These are phyloP conservation scores for Gambusia affinis DNA, from an alignment of 2,113 vertebrate genomes.

Conservation along the genomic window DNA sequence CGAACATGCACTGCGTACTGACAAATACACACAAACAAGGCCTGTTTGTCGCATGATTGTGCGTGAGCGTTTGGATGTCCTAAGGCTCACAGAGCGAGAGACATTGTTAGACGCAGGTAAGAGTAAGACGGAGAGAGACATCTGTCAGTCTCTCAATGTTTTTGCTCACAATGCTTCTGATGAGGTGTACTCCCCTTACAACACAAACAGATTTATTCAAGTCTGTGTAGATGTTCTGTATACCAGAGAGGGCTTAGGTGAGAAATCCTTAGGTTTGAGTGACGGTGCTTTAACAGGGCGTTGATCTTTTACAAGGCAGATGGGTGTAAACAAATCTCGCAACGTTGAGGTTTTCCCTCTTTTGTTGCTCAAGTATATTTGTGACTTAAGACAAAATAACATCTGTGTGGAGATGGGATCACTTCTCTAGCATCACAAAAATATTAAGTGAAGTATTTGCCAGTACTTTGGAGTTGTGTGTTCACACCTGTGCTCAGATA, in stretches of 20 bases:
- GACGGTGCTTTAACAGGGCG: constrained; percentile 49
- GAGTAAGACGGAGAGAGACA: constrained; percentile 62
- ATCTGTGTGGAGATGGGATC: constrained; percentile 24
- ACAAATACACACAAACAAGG: constrained; percentile 25
- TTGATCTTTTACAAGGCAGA: constrained; percentile 68
- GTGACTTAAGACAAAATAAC: constrained; percentile 39
- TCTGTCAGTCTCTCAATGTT: constrained; percentile 66
- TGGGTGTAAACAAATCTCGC: constrained; percentile 71
- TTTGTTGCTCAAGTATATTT: constrained; percentile 18
- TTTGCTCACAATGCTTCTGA: constrained; percentile 61
- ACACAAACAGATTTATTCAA: not conserved
- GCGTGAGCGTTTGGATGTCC: constrained; percentile 37
- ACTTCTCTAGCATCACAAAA: not conserved
- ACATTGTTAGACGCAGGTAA: constrained; percentile 55
- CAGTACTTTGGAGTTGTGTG: not conserved
- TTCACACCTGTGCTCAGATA: not conserved
- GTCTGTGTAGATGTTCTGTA: not conserved
- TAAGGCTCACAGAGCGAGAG: constrained; percentile 31
- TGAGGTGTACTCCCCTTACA: constrained; percentile 37
- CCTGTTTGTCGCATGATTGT: constrained; percentile 5
- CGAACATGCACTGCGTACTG: constrained; percentile 32
- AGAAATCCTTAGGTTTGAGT: constrained; percentile 38
- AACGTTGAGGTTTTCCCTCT: constrained; percentile 56
- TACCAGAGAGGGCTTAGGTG: constrained; percentile 37
- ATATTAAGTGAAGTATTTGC: constrained; percentile 2